Evolutionary conservation across 2,888 invertebrate species (phyloP).

Genomic region (Caenorhabditis japonica): DNA sequence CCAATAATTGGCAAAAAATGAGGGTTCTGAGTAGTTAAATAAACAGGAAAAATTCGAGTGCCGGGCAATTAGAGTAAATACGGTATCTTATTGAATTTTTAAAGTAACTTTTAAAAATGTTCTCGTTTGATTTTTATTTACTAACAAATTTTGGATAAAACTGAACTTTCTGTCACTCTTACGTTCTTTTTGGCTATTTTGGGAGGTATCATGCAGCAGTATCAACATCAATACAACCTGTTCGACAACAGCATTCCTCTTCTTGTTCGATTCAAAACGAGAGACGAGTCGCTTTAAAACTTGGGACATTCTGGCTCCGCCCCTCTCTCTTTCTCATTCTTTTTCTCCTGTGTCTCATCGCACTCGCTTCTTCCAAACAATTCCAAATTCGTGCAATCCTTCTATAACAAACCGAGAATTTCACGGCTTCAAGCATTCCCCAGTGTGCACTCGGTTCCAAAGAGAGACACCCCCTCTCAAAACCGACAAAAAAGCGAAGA

Average conservation of each 20-base stretch:
- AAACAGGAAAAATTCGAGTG: too few species aligned
- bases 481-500: slow-evolving; percentile 17
- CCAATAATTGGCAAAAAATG: too few species aligned
- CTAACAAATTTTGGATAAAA: too few species aligned
- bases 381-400: not conserved
- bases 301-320: too few species aligned
- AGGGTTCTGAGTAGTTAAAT: too few species aligned
- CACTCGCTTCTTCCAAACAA: not conserved
- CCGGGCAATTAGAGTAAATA: too few species aligned
- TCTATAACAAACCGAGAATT: slow-evolving; percentile 6
- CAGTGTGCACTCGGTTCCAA: slow-evolving; percentile 29
- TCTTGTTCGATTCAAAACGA: not conserved
- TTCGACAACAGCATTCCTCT: not conserved
- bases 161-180: too few species aligned
- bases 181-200: slow-evolving; percentile 8
- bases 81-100: too few species aligned
- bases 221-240: not conserved
- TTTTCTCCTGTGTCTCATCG: not conserved
- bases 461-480: not conserved
- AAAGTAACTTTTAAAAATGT: too few species aligned
- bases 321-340: not conserved
- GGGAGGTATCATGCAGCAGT: slow-evolving; percentile 6
- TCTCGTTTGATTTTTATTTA: too few species aligned
- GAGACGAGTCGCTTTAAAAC: too few species aligned
- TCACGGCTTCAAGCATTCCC: slow-evolving; percentile 38